Percentiles rank a stretch among this genome's conserved stretches.
Evolutionary conservation across 2,888 invertebrate genomes (phyloP).

Genomic region (Drosophila parthenogenetica): DNA sequence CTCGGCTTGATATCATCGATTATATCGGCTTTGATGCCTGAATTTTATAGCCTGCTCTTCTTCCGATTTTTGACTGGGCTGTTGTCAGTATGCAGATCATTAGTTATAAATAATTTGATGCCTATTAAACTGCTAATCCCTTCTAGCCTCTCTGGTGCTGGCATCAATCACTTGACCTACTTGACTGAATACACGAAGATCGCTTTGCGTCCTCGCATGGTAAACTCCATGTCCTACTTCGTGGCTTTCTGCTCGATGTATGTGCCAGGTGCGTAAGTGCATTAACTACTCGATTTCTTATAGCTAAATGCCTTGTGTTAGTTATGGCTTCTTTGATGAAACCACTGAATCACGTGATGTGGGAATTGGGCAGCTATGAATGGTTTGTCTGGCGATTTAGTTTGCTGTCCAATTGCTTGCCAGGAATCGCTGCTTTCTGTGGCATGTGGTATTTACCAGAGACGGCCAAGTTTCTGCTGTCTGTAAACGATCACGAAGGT

Average conservation of each 20-base stretch:
- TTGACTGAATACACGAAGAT: constrained; percentile 2
- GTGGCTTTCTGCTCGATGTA: neutral
- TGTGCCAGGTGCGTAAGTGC: neutral
- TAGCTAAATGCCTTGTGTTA: neutral
- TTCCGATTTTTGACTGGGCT: neutral
- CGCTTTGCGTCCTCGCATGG: neutral
- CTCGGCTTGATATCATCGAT: neutral
- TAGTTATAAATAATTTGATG: neutral
- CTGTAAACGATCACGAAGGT: neutral
- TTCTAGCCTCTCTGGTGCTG: constrained; percentile 4
- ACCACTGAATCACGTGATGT: neutral
- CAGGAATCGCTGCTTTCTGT: neutral
- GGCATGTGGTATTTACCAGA: constrained; percentile 3
- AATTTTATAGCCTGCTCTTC: neutral
- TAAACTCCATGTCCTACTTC: neutral
- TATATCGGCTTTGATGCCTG: neutral
- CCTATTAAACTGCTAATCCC: neutral
- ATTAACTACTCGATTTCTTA: neutral
- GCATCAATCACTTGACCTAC: constrained; percentile 1
- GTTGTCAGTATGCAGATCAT: neutral
- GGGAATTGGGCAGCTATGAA: neutral
- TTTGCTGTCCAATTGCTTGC: neutral
- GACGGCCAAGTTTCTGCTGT: constrained; percentile 12
- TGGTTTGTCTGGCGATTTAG: neutral
- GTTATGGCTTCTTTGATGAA: constrained; percentile 3